A percentile compares a stretch with the other conserved stretches of the same genome.
Conservation (phyloP, 2,797 vertebrate genomes). For the Setipinna tenuifilis region DNA sequence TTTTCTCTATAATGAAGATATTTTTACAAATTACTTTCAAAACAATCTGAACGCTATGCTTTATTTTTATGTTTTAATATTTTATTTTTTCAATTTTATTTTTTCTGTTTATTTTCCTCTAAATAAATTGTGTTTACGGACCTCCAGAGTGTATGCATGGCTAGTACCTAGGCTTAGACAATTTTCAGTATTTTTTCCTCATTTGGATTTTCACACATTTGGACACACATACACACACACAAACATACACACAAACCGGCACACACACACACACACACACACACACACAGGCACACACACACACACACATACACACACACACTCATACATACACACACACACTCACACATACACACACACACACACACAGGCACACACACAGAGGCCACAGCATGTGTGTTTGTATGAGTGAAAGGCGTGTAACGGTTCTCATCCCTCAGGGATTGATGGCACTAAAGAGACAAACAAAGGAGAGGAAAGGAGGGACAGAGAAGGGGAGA, state of each 20-base stretch:
- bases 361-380: neutral
- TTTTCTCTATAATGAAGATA: neutral
- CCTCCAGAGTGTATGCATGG: neutral
- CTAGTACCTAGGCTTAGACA: neutral
- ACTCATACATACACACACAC: conserved; percentile 2
- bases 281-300: neutral
- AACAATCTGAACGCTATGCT: neutral
- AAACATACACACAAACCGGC: neutral
- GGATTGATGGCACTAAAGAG: conserved; percentile 72
- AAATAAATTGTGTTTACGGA: neutral
- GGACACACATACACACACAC: neutral
- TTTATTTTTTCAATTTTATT: neutral
- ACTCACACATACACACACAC: neutral
- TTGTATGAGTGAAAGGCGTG: conserved; percentile 61
- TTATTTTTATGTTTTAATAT: neutral
- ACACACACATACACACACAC: neutral
- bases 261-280: neutral
- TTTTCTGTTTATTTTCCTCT: too few relatives aligned
- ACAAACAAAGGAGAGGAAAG: conserved; percentile 71
- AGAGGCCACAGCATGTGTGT: conserved; percentile 28
- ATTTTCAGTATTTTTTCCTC: neutral
- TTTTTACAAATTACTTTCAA: neutral
- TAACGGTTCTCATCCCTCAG: conserved; percentile 69
- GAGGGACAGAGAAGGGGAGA: conserved; percentile 57
- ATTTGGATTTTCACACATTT: neutral